These are phyloP conservation scores for Isotomurus palustris DNA, from an alignment of 2,888 invertebrate species.

Conservation along the genomic window DNA sequence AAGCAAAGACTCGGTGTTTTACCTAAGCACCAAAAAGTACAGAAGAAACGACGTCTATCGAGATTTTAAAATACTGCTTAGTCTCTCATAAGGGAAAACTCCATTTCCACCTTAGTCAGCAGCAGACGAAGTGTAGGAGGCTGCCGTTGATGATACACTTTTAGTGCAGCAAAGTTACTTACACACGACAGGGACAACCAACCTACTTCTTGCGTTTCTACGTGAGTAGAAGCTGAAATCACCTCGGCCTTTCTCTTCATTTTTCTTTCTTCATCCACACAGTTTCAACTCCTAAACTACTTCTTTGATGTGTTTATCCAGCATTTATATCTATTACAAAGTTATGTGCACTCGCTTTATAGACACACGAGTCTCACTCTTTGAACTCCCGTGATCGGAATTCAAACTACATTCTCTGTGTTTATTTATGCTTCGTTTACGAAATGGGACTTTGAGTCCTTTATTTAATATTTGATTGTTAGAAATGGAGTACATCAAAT, in stretches of 20 bases:
- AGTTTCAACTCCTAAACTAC: slow-evolving; percentile 9
- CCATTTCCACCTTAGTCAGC: not conserved
- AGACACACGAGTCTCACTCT: not conserved
- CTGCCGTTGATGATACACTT: not conserved
- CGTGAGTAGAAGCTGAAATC: slow-evolving; percentile 8
- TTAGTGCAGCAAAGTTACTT: not conserved
- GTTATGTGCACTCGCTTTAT: slow-evolving; percentile 9
- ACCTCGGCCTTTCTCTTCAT: not conserved
- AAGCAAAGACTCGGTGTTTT: not conserved
- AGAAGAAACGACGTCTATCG: too few relatives aligned
- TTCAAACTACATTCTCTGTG: too few relatives aligned
- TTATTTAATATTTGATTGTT: too few relatives aligned
- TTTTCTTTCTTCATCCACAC: not conserved
- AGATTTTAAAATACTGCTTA: too few relatives aligned
- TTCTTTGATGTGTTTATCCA: slow-evolving; percentile 15
- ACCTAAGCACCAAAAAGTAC: too few relatives aligned
- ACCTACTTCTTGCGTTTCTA: not conserved
- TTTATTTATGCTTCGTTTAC: too few relatives aligned
- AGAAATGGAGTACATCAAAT: too few relatives aligned
- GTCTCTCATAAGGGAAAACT: not conserved
- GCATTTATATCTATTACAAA: slow-evolving; percentile 15
- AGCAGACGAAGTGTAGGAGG: not conserved
- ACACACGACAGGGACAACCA: not conserved
- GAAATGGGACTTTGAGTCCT: too few relatives aligned
- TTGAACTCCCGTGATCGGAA: too few relatives aligned